Conservation (phyloP, 2,113 vertebrate genomes). For the Electrona antarctica region DNA sequence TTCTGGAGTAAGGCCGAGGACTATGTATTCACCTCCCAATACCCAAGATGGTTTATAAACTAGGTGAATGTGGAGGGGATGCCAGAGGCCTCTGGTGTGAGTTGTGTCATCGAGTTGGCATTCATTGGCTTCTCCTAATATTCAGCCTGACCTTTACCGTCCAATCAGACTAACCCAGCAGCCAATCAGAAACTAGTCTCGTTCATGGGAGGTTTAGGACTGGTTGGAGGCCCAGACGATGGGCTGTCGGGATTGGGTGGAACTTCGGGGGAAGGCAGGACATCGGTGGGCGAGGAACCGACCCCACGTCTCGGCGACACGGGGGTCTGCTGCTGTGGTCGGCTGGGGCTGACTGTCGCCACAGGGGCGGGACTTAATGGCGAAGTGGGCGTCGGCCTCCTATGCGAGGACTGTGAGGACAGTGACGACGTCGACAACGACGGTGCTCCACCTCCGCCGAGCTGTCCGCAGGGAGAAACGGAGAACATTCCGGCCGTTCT, state of each 20-base stretch:
- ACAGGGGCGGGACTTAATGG: conserved; percentile 52
- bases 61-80: neutral
- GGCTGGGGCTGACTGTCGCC: conserved; percentile 36
- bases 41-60: too few species aligned
- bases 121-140: neutral
- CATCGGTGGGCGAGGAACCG: conserved; percentile 30
- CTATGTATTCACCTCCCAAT: too few species aligned
- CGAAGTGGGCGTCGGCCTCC: conserved; percentile 38
- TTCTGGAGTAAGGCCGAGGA: too few species aligned
- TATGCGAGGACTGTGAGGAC: conserved; percentile 8
- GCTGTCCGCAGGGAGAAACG: conserved; percentile 35
- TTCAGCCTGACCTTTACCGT: neutral
- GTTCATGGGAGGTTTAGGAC: conserved; percentile 82
- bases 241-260: conserved; percentile 40
- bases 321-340: conserved; percentile 23
- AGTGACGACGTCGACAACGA: neutral
- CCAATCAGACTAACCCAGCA: neutral
- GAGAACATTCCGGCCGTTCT: conserved; percentile 58
- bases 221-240: conserved; percentile 54
- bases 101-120: neutral
- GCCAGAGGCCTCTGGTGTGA: neutral
- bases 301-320: conserved; percentile 28
- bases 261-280: conserved; percentile 39
- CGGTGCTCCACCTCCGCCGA: conserved; percentile 9
- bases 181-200: conserved; percentile 87